These are phyloP conservation scores for Galeopterus variegatus DNA, from an alignment of 2,113 vertebrate species.

Conservation along the genomic window DNA sequence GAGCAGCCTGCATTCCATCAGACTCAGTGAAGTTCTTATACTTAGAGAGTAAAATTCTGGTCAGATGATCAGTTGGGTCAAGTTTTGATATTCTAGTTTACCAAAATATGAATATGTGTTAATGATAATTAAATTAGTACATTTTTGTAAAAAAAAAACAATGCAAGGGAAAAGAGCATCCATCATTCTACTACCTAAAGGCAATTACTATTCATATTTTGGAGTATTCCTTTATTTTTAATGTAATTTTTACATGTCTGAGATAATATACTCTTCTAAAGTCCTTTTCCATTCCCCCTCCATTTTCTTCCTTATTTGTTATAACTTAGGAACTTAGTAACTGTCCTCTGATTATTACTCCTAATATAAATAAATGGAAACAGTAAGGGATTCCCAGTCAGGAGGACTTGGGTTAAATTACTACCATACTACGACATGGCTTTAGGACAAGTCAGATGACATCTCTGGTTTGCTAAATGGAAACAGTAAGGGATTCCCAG, in stretches of 20 bases:
- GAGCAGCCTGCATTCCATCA: background rate
- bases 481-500: background rate
- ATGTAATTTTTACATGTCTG: slow-evolving; percentile 69
- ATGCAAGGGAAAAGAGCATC: background rate
- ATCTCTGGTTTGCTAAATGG: background rate
- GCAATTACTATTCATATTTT: slow-evolving; percentile 71
- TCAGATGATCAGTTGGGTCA: background rate
- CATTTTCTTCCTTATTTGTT: slow-evolving; percentile 17
- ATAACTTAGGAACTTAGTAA: background rate
- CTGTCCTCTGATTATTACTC: background rate
- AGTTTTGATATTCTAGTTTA: background rate
- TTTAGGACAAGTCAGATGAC: background rate
- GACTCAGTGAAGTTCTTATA: background rate
- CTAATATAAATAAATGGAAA: background rate
- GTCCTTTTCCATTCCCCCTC: background rate
- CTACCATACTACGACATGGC: background rate
- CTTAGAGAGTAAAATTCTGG: slow-evolving; percentile 7
- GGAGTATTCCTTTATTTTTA: slow-evolving; percentile 71
- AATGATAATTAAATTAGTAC: slow-evolving; percentile 62
- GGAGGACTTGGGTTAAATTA: background rate
- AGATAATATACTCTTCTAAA: slow-evolving; percentile 71
- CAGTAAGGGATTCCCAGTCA: background rate
- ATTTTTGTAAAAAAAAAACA: background rate
- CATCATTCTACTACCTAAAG: background rate
- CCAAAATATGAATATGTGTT: slow-evolving; percentile 12